Evolutionary conservation across 2,113 vertebrate species (phyloP).

Genomic region (Campylorhamphus procurvoides): DNA sequence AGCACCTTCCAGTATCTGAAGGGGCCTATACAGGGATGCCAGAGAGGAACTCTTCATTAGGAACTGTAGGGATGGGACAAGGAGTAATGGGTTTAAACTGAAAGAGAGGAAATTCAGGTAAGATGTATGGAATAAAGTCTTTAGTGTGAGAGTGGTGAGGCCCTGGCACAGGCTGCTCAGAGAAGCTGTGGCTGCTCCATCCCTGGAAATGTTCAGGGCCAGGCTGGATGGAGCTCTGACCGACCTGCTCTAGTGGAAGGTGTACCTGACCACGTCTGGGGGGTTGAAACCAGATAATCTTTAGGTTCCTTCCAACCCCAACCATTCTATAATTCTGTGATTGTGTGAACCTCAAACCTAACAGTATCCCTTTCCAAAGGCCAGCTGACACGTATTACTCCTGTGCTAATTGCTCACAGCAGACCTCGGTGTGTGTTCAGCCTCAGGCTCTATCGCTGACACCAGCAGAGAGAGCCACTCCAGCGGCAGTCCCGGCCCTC

Average conservation of each 20-base stretch:
- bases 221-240: background rate
- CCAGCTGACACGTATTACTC: background rate
- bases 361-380: background rate
- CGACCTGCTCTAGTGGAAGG: background rate
- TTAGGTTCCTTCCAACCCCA: background rate
- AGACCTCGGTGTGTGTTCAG: background rate
- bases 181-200: background rate
- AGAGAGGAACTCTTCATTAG: background rate
- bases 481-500: background rate
- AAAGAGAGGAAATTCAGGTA: background rate
- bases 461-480: background rate
- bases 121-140: background rate
- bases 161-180: background rate
- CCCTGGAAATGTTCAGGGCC: background rate
- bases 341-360: background rate
- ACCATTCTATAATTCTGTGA: background rate
- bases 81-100: background rate
- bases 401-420: background rate
- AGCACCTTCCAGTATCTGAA: background rate
- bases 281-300: background rate
- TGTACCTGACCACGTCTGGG: background rate
- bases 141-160: background rate
- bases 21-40: background rate
- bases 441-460: fast-evolving
- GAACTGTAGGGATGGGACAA: background rate